Conservation (phyloP, 2,888 invertebrate genomes). For the Chirona hameri region DNA sequence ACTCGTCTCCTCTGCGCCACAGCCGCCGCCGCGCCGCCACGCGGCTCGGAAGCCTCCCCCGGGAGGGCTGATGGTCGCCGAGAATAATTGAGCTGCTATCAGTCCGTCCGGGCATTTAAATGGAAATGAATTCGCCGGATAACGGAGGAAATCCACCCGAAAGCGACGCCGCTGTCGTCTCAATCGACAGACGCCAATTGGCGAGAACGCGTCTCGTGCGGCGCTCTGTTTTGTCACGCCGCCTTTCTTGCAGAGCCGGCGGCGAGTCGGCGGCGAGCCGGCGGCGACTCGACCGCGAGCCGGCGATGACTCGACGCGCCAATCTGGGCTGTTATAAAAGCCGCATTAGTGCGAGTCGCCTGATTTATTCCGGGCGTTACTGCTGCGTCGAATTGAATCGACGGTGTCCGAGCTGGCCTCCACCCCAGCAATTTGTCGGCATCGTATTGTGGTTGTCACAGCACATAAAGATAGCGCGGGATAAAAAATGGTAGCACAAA, state of each 20-base stretch:
- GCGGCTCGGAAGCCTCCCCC: not conserved
- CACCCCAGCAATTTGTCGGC: conserved; percentile 10
- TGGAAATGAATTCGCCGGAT: conserved; percentile 25
- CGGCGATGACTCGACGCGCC: not conserved
- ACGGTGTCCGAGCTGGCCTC: not conserved
- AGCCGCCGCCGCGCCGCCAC: not conserved
- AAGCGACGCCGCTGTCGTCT: not conserved
- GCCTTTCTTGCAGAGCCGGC: not conserved
- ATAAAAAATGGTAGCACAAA: conserved; percentile 26
- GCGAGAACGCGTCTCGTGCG: not conserved
- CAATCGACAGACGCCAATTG: not conserved
- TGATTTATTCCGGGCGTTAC: not conserved
- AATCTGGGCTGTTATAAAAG: not conserved
- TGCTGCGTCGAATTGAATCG: conserved; percentile 13
- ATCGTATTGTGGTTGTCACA: conserved; percentile 27
- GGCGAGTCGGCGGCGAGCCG: not conserved
- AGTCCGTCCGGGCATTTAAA: conserved; percentile 22
- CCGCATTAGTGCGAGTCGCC: conserved; percentile 3
- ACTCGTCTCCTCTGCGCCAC: not conserved
- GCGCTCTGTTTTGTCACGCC: not conserved
- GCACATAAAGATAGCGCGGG: conserved; percentile 27
- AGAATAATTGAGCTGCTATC: conserved; percentile 28
- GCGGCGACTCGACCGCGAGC: not conserved
- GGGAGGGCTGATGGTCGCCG: not conserved
- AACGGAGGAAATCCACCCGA: not conserved